These are phyloP conservation scores for Scaptomyza graminum DNA, from an alignment of 1,140 invertebrate species.

Conservation along the genomic window DNA sequence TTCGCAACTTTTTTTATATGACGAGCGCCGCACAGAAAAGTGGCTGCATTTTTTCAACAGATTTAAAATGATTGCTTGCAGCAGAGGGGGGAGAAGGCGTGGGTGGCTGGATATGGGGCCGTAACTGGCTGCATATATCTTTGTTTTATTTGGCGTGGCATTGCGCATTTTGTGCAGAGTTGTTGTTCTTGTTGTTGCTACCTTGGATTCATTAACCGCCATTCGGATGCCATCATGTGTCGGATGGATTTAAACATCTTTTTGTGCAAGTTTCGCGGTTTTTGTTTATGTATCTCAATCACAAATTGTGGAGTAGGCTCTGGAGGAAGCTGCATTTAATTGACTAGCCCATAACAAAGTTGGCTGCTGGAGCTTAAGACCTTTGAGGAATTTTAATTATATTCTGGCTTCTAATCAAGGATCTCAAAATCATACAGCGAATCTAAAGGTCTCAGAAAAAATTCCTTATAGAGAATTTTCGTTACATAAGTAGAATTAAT, in stretches of 20 bases:
- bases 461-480: too few relatives aligned
- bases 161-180: conserved; percentile 38
- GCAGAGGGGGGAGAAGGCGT: not conserved
- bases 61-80: conserved; percentile 67
- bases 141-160: conserved; percentile 2
- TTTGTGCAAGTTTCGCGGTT: conserved; percentile 7
- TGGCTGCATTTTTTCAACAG: conserved; percentile 53
- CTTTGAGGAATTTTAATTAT: not conserved
- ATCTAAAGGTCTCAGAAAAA: too few relatives aligned
- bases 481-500: too few relatives aligned
- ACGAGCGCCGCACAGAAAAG: conserved; percentile 48
- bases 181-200: conserved; percentile 28
- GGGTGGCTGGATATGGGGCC: not conserved
- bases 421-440: too few relatives aligned
- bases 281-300: conserved; percentile 12
- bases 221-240: conserved; percentile 41
- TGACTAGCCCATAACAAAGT: not conserved
- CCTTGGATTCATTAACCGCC: conserved; percentile 38
- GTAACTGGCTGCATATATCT: conserved; percentile 17
- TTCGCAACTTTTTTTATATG: conserved; percentile 58
- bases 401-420: too few relatives aligned
- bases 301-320: conserved; percentile 14
- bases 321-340: not conserved
- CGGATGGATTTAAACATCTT: conserved; percentile 33
- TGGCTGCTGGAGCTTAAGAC: not conserved